phyloP scores from a whole-genome alignment of 2,888 invertebrate genomes.

The Ochropacha duplaris region DNA sequence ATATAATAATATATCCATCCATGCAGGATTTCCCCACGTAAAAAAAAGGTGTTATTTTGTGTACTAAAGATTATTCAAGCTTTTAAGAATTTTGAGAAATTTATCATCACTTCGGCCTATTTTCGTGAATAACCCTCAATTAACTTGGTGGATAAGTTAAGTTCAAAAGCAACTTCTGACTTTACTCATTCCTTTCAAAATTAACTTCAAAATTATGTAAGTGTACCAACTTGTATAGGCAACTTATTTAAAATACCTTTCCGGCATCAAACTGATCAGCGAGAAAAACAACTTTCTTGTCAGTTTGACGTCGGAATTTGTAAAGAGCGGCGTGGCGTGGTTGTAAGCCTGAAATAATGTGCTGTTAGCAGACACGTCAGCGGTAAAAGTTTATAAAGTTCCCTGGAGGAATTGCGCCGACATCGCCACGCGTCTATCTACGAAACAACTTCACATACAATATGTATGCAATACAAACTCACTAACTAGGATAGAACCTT shows the following conservation, averaged over 20 bases:
- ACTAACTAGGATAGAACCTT: slow-evolving; percentile 49
- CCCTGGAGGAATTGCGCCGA: slow-evolving; percentile 29
- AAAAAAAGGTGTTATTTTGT: too few species aligned
- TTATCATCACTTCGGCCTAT: background rate
- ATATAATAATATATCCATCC: too few species aligned
- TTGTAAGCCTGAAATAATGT: slow-evolving; percentile 34
- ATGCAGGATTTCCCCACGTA: too few species aligned
- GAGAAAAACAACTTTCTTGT: slow-evolving; percentile 37
- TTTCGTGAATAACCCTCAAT: background rate
- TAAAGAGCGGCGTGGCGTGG: slow-evolving; percentile 33
- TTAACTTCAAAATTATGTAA: slow-evolving; percentile 9
- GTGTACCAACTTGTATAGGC: background rate
- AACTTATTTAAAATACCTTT: slow-evolving; percentile 21
- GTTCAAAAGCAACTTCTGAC: background rate
- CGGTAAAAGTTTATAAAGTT: slow-evolving; percentile 48
- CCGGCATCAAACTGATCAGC: slow-evolving; percentile 10
- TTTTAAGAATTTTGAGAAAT: background rate
- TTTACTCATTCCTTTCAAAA: background rate
- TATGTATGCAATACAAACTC: slow-evolving; percentile 40
- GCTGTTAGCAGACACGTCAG: slow-evolving; percentile 44
- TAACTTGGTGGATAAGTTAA: background rate
- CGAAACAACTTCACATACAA: slow-evolving; percentile 25
- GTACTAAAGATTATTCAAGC: background rate
- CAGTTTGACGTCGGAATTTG: slow-evolving; percentile 44
- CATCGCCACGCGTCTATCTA: slow-evolving; percentile 13